These are phyloP conservation scores for Ophion ventricosus DNA, from an alignment of 2,888 invertebrate genomes.

Conservation along the genomic window DNA sequence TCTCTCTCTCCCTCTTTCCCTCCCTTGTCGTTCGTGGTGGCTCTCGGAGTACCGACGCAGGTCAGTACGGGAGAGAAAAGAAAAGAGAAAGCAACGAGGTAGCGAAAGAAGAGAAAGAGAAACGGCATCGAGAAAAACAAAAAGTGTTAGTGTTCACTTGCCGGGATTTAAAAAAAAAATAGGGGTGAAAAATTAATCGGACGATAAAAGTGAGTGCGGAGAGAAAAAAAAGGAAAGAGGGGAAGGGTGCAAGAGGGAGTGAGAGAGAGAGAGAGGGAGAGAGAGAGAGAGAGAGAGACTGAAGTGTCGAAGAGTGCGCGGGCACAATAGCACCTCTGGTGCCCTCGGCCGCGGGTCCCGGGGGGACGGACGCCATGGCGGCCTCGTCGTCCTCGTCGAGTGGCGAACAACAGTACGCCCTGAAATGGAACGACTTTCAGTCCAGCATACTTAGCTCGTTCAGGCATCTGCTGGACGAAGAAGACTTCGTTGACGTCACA, in stretches of 20 bases:
- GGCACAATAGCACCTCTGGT: slow-evolving; percentile 83
- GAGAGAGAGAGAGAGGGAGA: slow-evolving; percentile 32
- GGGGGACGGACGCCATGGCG: slow-evolving; percentile 83
- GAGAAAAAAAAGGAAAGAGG: not conserved
- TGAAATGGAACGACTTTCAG: slow-evolving; percentile 98
- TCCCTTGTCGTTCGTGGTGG: not conserved
- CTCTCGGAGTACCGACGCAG: not conserved
- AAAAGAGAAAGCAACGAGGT: slow-evolving; percentile 55
- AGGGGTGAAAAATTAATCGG: slow-evolving; percentile 11
- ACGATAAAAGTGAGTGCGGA: slow-evolving; percentile 6
- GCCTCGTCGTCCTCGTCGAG: slow-evolving; percentile 81
- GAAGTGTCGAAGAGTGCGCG: slow-evolving; percentile 70
- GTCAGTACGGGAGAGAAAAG: slow-evolving; percentile 38
- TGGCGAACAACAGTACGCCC: slow-evolving; percentile 94
- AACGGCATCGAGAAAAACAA: slow-evolving; percentile 29
- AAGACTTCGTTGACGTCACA: slow-evolving; percentile 97
- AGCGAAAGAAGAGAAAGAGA: slow-evolving; percentile 29
- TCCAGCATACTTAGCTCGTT: slow-evolving; percentile 95
- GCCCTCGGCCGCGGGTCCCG: slow-evolving; percentile 84
- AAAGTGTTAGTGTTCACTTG: slow-evolving; percentile 49
- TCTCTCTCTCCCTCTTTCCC: not conserved
- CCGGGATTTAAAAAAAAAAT: not conserved
- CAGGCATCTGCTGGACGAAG: slow-evolving; percentile 93
- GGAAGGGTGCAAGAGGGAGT: not conserved
- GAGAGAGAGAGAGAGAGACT: slow-evolving; percentile 52